Evolutionary conservation across 2,113 vertebrate species (phyloP), one percentile per base, ranked within the genome.

Genomic region (Lycaon pictus): DNA sequence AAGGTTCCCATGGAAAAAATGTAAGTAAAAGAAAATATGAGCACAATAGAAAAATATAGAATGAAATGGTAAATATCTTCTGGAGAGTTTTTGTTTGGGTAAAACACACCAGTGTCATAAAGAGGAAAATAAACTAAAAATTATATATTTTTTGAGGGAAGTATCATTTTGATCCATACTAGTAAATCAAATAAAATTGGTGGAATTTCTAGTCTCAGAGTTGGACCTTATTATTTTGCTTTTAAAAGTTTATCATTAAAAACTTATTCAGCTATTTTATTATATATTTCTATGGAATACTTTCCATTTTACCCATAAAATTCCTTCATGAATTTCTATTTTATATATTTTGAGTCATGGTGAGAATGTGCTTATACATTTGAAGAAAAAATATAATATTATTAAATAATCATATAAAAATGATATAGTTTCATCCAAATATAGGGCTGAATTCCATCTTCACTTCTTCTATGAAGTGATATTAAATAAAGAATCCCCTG

Each of bases 171-270:
- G 23, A 79, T 76, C 74, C 25, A 81, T 12, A 88, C 65, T 43
- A 91, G 85, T 84, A 15, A 93, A n/a, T 82, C 22, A 83, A 56
- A 72, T 48, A 48, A 81, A 92, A 76, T 58, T 88, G 22, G 43
- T n/a, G 71, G 71, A 95, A 65, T 80, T 96, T 90, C 72, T 93
- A 58, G 48, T 79, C n/a, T 94, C 56, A 71, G 63, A 72, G 65
- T 25, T 60, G 91, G 48, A 81, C 69, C 72, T 81, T 11, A 84
- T 77, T 92, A 79, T 60, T 88, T 97, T 48, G 35, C 53, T 90
- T 87, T 80, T 69, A 92, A 95, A 92, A 92, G 22, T 82, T 92
- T 88, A 60, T 80, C 43, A 92, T 94, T 74, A 80, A 88, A 92
- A 90, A n/a, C 32, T 35, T 29, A 86, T 62, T 93, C 67, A 60